A percentile compares a stretch with the other conserved stretches of the same genome.
phyloP scores from a whole-genome alignment of 2,797 vertebrate genomes.

The Salmo trutta region DNA sequence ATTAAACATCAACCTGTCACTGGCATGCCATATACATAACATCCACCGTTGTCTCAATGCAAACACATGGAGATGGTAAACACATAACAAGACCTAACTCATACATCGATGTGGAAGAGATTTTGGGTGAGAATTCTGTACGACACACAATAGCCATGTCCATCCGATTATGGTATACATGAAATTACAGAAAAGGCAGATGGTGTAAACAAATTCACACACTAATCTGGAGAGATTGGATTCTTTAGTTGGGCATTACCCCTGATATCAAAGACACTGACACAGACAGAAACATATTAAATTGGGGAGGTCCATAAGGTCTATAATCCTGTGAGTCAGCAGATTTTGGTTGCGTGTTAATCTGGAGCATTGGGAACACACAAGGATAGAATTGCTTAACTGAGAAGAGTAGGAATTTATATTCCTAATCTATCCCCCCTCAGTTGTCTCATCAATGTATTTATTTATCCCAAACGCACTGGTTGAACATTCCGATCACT shows the following conservation, averaged over 20 bases:
- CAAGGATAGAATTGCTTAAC: constrained; percentile 30
- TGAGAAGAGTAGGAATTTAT: constrained; percentile 21
- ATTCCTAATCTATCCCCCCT: constrained; percentile 35
- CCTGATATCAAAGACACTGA: constrained; percentile 61
- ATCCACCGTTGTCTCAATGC: too few species aligned
- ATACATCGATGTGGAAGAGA: too few species aligned
- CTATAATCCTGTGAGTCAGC: constrained; percentile 58
- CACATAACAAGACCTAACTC: too few species aligned
- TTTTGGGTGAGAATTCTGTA: neutral
- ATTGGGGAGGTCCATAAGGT: constrained; percentile 32
- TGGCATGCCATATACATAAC: too few species aligned
- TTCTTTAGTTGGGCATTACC: constrained; percentile 63
- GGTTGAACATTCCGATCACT: too few species aligned
- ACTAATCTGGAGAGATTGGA: constrained; percentile 65
- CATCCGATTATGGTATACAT: constrained; percentile 72
- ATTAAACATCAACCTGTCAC: too few species aligned
- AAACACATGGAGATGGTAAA: too few species aligned
- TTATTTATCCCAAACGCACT: too few species aligned
- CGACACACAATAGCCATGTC: constrained; percentile 22
- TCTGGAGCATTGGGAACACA: constrained; percentile 38
- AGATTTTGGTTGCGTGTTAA: constrained; percentile 50
- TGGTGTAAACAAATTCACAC: constrained; percentile 71
- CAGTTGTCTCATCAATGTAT: constrained; percentile 18
- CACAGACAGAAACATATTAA: constrained; percentile 58
- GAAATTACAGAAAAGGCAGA: constrained; percentile 75